phyloP scores from a whole-genome alignment of 2,797 vertebrate genomes.

The Oophaga sylvatica region DNA sequence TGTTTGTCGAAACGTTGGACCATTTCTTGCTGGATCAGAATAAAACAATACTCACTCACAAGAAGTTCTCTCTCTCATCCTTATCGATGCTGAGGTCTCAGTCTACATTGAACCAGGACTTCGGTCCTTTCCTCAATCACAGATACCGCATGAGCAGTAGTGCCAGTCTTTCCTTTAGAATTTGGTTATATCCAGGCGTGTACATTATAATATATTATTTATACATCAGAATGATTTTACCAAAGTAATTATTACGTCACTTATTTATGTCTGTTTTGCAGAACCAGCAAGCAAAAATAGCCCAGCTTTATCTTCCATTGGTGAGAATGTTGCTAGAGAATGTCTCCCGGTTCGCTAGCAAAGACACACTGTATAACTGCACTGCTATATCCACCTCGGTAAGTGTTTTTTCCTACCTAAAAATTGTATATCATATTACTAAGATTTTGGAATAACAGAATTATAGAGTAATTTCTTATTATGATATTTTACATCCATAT shows the following conservation, averaged over 20 bases:
- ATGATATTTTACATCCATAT: not conserved
- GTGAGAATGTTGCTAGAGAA: constrained; percentile 91
- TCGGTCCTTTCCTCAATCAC: no score
- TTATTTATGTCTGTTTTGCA: constrained; percentile 68
- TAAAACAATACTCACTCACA: no score
- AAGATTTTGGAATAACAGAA: not conserved
- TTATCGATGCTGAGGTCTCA: no score
- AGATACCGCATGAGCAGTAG: no score
- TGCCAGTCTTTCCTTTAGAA: not conserved
- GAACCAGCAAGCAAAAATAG: constrained; percentile 95
- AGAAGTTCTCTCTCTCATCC: no score
- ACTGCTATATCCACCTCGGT: constrained; percentile 71
- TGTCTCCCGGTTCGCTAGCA: constrained; percentile 81
- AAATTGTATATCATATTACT: not conserved
- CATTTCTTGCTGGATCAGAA: no score
- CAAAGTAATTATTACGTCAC: not conserved
- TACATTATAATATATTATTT: not conserved
- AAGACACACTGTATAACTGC: constrained; percentile 69
- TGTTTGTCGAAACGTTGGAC: no score
- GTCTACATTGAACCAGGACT: no score
- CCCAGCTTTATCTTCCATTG: constrained; percentile 90
- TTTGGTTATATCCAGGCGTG: not conserved
- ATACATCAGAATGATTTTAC: not conserved
- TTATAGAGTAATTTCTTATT: not conserved
- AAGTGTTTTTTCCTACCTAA: constrained; percentile 66